These are phyloP conservation scores for Eurois occulta DNA, from an alignment of 2,888 invertebrate species.

Conservation along the genomic window DNA sequence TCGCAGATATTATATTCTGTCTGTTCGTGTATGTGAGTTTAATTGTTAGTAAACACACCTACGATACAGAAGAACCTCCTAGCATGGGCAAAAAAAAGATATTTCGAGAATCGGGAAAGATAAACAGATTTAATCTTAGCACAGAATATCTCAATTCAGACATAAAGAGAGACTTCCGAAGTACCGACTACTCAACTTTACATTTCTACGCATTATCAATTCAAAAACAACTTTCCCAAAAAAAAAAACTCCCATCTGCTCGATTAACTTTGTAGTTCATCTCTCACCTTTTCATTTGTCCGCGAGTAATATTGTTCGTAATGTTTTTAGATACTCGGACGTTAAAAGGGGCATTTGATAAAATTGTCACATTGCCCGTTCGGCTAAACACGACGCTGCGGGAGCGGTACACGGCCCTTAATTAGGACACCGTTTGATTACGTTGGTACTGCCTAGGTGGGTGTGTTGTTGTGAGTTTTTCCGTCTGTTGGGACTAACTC, in stretches of 20 bases:
- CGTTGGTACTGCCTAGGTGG: constrained; percentile 43
- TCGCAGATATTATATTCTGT: not conserved
- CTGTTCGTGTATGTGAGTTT: not conserved
- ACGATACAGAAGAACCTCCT: not conserved
- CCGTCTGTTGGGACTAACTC: constrained; percentile 18
- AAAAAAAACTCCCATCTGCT: constrained; percentile 11
- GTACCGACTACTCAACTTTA: not conserved
- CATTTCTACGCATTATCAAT: not conserved
- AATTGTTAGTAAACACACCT: too few relatives aligned
- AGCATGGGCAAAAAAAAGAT: not conserved
- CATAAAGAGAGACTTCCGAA: not conserved
- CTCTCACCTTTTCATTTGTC: constrained; percentile 50
- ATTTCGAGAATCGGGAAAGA: not conserved
- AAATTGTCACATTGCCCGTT: constrained; percentile 64
- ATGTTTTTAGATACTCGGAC: constrained; percentile 54
- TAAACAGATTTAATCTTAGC: not conserved
- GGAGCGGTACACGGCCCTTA: constrained; percentile 65
- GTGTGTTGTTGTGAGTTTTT: constrained; percentile 36
- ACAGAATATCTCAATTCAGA: not conserved
- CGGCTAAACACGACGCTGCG: constrained; percentile 53
- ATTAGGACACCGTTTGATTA: constrained; percentile 67
- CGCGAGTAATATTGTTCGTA: constrained; percentile 31
- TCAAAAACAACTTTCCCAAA: not conserved
- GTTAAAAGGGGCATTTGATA: constrained; percentile 58
- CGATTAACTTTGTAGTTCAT: constrained; percentile 42